Evolutionary conservation across 2,888 invertebrate species (phyloP), one percentile per base, ranked within the genome.

Genomic region (Pseudoips prasinana): DNA sequence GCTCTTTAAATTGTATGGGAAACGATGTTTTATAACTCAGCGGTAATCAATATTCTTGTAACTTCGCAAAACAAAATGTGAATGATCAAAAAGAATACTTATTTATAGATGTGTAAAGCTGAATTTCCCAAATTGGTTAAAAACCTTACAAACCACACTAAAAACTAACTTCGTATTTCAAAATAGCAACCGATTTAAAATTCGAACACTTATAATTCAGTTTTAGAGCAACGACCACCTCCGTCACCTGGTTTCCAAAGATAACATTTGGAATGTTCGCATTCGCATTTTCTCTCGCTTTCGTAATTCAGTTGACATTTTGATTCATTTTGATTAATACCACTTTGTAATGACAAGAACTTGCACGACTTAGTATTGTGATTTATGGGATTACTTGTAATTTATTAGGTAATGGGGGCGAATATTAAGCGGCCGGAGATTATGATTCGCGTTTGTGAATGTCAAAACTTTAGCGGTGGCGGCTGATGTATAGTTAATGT

Each of bases 211-310:
- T 14, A 3, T 14, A 14, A 14, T 14, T 14, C 14, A 20, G n/a
- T 3, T 20, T 3, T 20, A 7, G 7, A 6, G 18, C 2, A 3
- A 5, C 7, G 20, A n/a, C n/a, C 7, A 7, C 7, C 7, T n/a
- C 3, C n/a, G n/a, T 82, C 78, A 83, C 84, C 83, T 86, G 84
- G 63, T 71, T 64, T 58, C 46, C 43, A 23, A 57, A 74, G 84
- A 86, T 85, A 85, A 75, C 69, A 63, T 47, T 47, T 39, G 48
- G 39, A 46, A 28, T 43, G 46, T 43, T 33, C 43, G 35, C 41
- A 48, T 39, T 34, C 40, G 39, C 32, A 43, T 39, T 41, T 28
- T 35, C 41, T 28, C 37, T 41, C 29, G 33, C 34, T 40, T 46
- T 42, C 40, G 34, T 39, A 43, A 35, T 46, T 58, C 39, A 31